Evolutionary conservation across 2,113 vertebrate species (phyloP), one percentile per base, ranked within the genome.

Genomic region (Crotophaga sulcirostris): DNA sequence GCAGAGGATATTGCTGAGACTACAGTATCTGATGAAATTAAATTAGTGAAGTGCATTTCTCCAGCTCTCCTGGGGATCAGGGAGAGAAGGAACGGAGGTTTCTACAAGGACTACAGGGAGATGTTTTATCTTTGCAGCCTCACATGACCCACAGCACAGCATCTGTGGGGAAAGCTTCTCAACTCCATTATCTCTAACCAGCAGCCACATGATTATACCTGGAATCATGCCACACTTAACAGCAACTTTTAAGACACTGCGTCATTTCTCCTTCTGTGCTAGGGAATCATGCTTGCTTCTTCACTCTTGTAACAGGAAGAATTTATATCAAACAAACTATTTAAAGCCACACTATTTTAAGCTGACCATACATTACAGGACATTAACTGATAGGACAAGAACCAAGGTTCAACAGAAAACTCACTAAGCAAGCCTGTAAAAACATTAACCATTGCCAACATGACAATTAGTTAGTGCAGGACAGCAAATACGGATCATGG

Each of bases 311-410:
- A 85, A 91, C 18, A 78, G 45, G 45, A 82, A 73, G 38, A 91
- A 62, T 21, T 77, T 7, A 36, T 69, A 84, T 72, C n/a, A 67
- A 77, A 73, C 2, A 4, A 85, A 78, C 54, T 93, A 90, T 94
- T 97, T 96, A 88, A 84, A 97, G 84, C n/a, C 31, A 54, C 15
- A 6, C 10, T 70, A 74, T 85, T 93, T 79, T 72, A 81, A 45
- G 68, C 17, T 56, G 49, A 20, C 52, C 45, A 40, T 76, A 75
- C 12, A 78, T 69, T 69, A 73, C 7, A 40, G n/a, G 18, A 68
- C 5, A 6, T 40, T 63, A 84, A 78, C 56, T 72, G 84, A 91
- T 36, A 74, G 45, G 59, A 83, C 31, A 79, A 79, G 72, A 81
- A 92, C 26, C 52, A 84, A 97, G 34, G 74, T 79, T 76, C 38